phyloP scores from a whole-genome alignment of 1,140 invertebrate genomes.

The Drosophila azteca region DNA sequence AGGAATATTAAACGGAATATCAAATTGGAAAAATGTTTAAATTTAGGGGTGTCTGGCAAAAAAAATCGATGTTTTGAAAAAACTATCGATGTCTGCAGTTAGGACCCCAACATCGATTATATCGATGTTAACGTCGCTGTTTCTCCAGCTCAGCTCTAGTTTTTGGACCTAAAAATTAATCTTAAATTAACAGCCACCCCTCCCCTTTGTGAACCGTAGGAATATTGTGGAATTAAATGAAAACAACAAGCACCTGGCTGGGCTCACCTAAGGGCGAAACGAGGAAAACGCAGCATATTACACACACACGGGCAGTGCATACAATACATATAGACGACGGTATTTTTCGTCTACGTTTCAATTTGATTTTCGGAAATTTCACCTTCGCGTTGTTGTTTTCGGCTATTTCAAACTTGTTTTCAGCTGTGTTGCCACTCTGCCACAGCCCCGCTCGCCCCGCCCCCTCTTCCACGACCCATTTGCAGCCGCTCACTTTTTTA shows the following conservation, averaged over 20 bases:
- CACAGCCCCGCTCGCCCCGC: conserved; percentile 55
- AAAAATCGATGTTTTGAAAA: too few relatives aligned
- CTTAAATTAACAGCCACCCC: too few relatives aligned
- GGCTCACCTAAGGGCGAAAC: neutral
- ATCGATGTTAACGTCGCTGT: too few relatives aligned
- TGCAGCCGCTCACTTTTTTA: conserved; percentile 77
- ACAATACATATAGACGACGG: conserved; percentile 59
- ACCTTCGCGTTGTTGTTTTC: conserved; percentile 79
- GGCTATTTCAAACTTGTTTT: conserved; percentile 79
- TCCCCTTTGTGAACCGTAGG: too few relatives aligned
- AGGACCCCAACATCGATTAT: too few relatives aligned
- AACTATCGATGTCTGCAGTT: too few relatives aligned
- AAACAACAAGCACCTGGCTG: conserved; percentile 6
- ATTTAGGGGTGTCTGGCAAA: too few relatives aligned
- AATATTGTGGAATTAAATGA: conserved; percentile 17
- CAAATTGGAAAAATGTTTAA: too few relatives aligned
- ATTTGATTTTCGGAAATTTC: conserved; percentile 80
- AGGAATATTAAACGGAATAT: too few relatives aligned
- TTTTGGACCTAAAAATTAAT: too few relatives aligned
- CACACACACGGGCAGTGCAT: conserved; percentile 35
- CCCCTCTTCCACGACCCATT: conserved; percentile 16
- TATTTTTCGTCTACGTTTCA: conserved; percentile 79
- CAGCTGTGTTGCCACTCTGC: conserved; percentile 6
- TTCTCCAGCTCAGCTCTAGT: too few relatives aligned
- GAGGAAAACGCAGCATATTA: conserved; percentile 49